Conservation (phyloP, 2,888 invertebrate genomes). For the Chloromyia formosa region DNA sequence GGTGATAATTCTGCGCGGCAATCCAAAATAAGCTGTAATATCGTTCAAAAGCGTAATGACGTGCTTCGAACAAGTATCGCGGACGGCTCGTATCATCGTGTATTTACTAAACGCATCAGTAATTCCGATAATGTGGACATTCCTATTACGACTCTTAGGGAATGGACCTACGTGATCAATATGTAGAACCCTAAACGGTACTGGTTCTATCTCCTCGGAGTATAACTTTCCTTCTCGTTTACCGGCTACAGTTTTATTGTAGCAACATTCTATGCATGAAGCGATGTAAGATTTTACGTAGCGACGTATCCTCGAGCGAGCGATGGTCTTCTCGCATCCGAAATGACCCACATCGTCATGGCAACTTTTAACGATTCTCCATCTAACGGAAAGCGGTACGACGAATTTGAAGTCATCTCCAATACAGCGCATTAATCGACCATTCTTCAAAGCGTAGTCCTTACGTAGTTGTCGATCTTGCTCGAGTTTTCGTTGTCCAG, state of each 20-base stretch:
- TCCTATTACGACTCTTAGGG: no score
- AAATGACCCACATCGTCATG: not conserved
- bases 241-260: not conserved
- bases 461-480: not conserved
- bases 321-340: not conserved
- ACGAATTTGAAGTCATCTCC: not conserved
- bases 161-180: no score
- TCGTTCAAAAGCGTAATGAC: no score
- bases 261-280: not conserved
- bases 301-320: not conserved
- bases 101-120: no score
- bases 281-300: not conserved
- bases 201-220: conserved; percentile 40
- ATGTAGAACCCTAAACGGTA: no score
- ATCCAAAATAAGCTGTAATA: no score
- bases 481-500: not conserved
- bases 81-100: no score
- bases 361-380: not conserved
- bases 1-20: no score
- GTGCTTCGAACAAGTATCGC: no score
- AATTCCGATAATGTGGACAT: not conserved
- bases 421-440: not conserved
- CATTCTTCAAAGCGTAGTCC: not conserved
- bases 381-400: not conserved
- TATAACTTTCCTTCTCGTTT: not conserved